Evolutionary conservation across 2,113 vertebrate genomes (phyloP).

Genomic region (Rallus limicola): DNA sequence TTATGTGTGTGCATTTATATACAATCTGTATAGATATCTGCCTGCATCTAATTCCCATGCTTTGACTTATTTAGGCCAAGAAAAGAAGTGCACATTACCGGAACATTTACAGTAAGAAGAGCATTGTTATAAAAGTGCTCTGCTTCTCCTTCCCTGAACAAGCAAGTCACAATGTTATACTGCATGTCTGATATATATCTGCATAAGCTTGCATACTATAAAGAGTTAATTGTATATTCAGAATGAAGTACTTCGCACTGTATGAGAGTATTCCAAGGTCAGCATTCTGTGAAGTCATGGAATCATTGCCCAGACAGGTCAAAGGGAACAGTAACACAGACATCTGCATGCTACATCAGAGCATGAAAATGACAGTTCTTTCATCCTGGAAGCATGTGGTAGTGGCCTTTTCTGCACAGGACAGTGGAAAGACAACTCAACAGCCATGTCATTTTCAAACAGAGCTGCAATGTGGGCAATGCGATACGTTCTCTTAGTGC

Average conservation of each 20-base stretch:
- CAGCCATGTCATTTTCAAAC: neutral
- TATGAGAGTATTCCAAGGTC: conserved; percentile 32
- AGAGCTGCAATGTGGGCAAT: conserved; percentile 7
- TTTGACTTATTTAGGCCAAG: conserved; percentile 45
- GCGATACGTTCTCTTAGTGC: neutral
- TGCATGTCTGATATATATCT: conserved; percentile 6
- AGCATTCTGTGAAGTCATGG: conserved; percentile 9
- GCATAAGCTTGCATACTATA: conserved; percentile 56
- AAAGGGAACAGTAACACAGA: conserved; percentile 49
- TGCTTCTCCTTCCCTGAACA: conserved; percentile 63
- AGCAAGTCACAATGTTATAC: conserved; percentile 39
- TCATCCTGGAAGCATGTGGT: neutral
- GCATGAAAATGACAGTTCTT: conserved; percentile 21
- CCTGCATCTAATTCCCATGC: conserved; percentile 34
- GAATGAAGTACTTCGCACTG: conserved; percentile 14
- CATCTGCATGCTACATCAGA: conserved; percentile 38
- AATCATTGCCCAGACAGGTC: conserved; percentile 16
- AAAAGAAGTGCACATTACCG: conserved; percentile 38
- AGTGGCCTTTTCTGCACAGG: conserved; percentile 17
- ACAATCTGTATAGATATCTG: conserved; percentile 14
- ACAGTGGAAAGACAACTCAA: conserved; percentile 22
- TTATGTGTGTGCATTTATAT: conserved; percentile 27
- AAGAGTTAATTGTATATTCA: conserved; percentile 39
- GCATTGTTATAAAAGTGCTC: conserved; percentile 16
- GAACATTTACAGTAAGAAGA: conserved; percentile 15